Conservation (phyloP, 2,888 invertebrate species). For the Rhamphomyia laevipes region DNA sequence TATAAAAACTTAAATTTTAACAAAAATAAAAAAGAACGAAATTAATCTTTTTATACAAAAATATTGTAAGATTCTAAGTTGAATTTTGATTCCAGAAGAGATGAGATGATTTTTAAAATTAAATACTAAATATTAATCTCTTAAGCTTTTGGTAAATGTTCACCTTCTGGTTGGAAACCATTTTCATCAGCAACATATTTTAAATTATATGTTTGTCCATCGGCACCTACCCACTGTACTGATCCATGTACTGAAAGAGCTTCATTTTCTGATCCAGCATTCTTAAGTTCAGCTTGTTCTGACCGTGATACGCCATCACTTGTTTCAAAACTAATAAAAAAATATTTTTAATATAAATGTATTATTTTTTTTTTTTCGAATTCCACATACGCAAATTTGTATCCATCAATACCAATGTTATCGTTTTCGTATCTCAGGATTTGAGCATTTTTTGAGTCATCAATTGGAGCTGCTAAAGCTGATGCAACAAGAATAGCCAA, state of each 20-base stretch:
- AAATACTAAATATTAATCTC: not conserved
- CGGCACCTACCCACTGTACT: constrained; percentile 45
- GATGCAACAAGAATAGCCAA: constrained; percentile 30
- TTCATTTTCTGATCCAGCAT: constrained; percentile 42
- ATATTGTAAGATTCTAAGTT: too few species aligned
- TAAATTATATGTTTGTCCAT: constrained; percentile 39
- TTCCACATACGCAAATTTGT: constrained; percentile 48
- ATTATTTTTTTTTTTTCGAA: not conserved
- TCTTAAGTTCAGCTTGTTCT: constrained; percentile 35
- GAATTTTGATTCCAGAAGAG: too few species aligned
- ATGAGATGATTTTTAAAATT: not conserved
- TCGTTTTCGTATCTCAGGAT: constrained; percentile 45
- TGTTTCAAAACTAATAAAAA: constrained; percentile 32
- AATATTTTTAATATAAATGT: not conserved
- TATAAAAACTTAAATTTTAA: not conserved
- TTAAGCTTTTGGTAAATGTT: constrained; percentile 22
- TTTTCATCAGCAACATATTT: constrained; percentile 43
- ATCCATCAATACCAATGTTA: constrained; percentile 46
- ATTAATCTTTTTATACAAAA: too few species aligned
- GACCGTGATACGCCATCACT: constrained; percentile 38
- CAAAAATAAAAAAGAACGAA: not conserved
- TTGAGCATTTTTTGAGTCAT: constrained; percentile 40
- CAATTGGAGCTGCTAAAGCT: constrained; percentile 29
- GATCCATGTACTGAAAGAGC: constrained; percentile 48
- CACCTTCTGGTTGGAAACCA: constrained; percentile 40